Conservation (phyloP, 2,888 invertebrate species). For the Xanthia togata region DNA sequence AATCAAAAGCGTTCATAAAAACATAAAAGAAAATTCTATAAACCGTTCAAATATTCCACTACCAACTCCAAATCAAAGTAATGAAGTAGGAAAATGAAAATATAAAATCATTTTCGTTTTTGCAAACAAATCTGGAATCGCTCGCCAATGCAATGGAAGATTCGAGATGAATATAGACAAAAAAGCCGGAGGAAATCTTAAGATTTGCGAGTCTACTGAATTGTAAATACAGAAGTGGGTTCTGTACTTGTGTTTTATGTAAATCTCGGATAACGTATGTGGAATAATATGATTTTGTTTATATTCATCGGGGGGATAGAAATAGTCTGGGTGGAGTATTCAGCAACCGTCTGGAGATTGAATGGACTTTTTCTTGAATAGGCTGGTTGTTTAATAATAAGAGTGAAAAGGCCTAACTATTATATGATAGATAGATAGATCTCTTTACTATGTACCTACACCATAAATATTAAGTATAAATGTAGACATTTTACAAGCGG, state of each 20-base stretch:
- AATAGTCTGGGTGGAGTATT: conserved; percentile 9
- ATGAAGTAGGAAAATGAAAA: conserved; percentile 72
- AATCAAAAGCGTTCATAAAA: conserved; percentile 30
- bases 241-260: conserved; percentile 62
- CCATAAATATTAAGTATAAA: no score
- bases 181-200: conserved; percentile 70
- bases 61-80: conserved; percentile 63
- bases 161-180: conserved; percentile 72
- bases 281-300: conserved; percentile 56
- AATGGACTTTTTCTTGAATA: not conserved
- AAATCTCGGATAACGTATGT: conserved; percentile 59
- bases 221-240: conserved; percentile 65
- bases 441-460: no score
- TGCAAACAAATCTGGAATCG: conserved; percentile 73
- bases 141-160: conserved; percentile 69
- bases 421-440: not conserved
- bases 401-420: no score
- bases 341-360: not conserved
- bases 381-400: not conserved
- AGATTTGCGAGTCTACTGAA: conserved; percentile 64
- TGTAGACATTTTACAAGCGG: no score
- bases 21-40: conserved; percentile 45
- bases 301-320: conserved; percentile 45
- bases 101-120: conserved; percentile 73
- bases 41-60: conserved; percentile 51